Base-by-base conservation (phyloP, 2,797 vertebrate species). In the Fringilla coelebs region DNA sequence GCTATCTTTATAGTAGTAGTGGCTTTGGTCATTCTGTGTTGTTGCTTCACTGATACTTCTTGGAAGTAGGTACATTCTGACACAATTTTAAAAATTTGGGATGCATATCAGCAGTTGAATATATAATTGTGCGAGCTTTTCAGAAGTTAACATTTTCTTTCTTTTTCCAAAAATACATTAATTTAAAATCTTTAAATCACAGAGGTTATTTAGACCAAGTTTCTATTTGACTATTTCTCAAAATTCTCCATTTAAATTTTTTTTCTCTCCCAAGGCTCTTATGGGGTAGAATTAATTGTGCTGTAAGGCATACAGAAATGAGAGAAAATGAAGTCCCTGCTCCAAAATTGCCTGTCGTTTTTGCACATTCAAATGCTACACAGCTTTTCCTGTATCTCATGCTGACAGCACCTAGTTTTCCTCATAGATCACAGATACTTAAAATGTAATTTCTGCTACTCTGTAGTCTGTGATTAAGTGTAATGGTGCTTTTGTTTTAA, bases 401-500 rank as follows among this genome's bases (percentile, higher is more conserved):
- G 46, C 82, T 78, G 51, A 78, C 61, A 75, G 36, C n/a, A 46
- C 21, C 51, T 90, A 10, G 73, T 81, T 91, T 89, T 95, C 48
- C 34, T 85, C 73, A 32, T 43, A 48, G 26, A 78, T 91, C 51
- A 76, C 49, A 66, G 70, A 75, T 81, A 79, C 8, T 92, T 94
- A 76, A 93, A 88, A 89, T 91, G 78, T 83, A 89, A 90, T 92
- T 92, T 82, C 41, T 91, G 43, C 19, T 87, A 84, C 31, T 88
- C 25, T 85, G 41, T 74, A 60, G 60, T 62, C 55, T 88, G 41
- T 79, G 60, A 81, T 91, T 55, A 86, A 70, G 32, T 81, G 21
- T 83, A 88, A 45, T 3, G 0, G 9, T 32, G 46, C 3, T 68
- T 85, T 90, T 85, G 22, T 61, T 93, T 86, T 91, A 85, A 93